These are phyloP conservation scores for Anoplolepis gracilipes DNA, from an alignment of 1,140 invertebrate species.

Conservation along the genomic window DNA sequence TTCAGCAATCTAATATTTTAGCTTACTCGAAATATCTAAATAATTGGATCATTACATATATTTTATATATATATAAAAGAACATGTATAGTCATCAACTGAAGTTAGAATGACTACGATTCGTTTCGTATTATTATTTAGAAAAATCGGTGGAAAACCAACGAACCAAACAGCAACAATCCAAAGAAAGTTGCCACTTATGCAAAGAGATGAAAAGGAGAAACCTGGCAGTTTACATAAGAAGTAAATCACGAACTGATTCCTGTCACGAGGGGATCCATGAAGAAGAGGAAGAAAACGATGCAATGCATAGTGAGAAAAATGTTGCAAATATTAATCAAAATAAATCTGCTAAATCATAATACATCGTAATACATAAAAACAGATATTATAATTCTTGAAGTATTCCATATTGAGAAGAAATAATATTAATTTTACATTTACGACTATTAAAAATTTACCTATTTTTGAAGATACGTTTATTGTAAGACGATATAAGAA, in stretches of 20 bases:
- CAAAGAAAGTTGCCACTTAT: constrained; percentile 86
- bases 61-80: too few relatives aligned
- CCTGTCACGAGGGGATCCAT: constrained; percentile 86
- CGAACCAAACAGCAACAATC: constrained; percentile 58
- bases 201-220: constrained; percentile 87
- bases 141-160: constrained; percentile 78
- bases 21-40: too few relatives aligned
- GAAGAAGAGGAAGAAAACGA: constrained; percentile 84
- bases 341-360: constrained; percentile 35
- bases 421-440: neutral
- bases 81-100: neutral
- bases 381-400: constrained; percentile 1
- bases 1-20: too few relatives aligned
- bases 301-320: constrained; percentile 19
- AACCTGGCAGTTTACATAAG: constrained; percentile 86
- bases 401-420: neutral
- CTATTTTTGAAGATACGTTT: constrained; percentile 14
- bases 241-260: constrained; percentile 84
- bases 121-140: constrained; percentile 68
- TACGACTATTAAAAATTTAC: neutral
- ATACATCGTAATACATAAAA: neutral
- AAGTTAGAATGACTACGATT: neutral
- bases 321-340: constrained; percentile 49
- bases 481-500: neutral
- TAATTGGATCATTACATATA: too few relatives aligned